phyloP scores from a whole-genome alignment of 2,888 invertebrate genomes.

The Lordiphosa andalusiaca region DNA sequence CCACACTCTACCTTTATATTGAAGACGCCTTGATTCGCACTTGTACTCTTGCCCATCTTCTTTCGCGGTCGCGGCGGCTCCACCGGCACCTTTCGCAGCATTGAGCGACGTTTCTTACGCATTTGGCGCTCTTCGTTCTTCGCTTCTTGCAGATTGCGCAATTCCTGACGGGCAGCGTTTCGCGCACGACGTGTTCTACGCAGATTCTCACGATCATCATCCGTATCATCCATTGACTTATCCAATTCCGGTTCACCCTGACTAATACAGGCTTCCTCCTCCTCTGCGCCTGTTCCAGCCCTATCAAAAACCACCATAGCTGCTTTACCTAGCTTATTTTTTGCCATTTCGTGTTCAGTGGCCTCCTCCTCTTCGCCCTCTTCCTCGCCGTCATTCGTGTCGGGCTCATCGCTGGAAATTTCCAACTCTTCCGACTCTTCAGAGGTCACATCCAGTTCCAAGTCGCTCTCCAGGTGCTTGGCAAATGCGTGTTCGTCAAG shows the following conservation, averaged over 20 bases:
- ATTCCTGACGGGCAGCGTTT: conserved; percentile 40
- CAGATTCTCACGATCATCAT: conserved; percentile 2
- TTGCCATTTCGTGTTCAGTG: neutral
- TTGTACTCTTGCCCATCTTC: neutral
- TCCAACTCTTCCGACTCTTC: conserved; percentile 30
- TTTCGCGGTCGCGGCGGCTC: conserved; percentile 1
- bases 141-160: conserved; percentile 35
- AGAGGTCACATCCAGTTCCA: conserved; percentile 45
- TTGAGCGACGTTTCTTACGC: conserved; percentile 22
- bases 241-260: neutral
- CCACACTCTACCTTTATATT: conserved; percentile 37
- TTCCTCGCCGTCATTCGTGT: conserved; percentile 31
- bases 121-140: conserved; percentile 21
- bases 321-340: too few species aligned
- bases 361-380: conserved; percentile 27
- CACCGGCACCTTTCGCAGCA: conserved; percentile 1
- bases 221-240: neutral
- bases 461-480: conserved; percentile 37
- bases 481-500: conserved; percentile 54
- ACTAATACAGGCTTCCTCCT: neutral
- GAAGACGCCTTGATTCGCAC: conserved; percentile 37
- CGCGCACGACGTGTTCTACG: conserved; percentile 29
- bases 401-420: conserved; percentile 52
- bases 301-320: too few species aligned
- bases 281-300: neutral